phyloP scores from a whole-genome alignment of 2,888 invertebrate species.

The Aproaerema taeniolella region DNA sequence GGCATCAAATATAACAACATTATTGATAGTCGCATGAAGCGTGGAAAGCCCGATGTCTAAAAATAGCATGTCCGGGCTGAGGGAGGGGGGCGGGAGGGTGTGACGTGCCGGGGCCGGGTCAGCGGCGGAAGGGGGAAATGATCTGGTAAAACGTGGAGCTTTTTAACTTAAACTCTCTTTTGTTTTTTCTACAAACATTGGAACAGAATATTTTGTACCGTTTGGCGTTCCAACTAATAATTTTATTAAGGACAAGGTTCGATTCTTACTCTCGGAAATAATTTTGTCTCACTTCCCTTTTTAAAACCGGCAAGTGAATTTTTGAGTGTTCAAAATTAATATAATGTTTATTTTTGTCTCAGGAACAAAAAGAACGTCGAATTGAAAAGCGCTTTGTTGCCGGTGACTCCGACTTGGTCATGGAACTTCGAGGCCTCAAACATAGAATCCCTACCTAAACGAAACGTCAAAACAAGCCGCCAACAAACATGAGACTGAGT shows the following conservation, averaged over 20 bases:
- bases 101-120: slow-evolving; percentile 69
- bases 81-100: slow-evolving; percentile 67
- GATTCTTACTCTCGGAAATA: no score
- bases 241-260: no score
- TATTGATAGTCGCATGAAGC: slow-evolving; percentile 24
- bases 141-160: slow-evolving; percentile 4
- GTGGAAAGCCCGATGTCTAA: slow-evolving; percentile 61
- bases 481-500: slow-evolving; percentile 74
- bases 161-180: slow-evolving; percentile 2
- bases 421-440: slow-evolving; percentile 80
- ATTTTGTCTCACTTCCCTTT: no score
- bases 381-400: slow-evolving; percentile 81
- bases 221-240: no score
- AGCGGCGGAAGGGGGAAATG: slow-evolving; percentile 34
- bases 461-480: slow-evolving; percentile 48
- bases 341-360: slow-evolving; percentile 31
- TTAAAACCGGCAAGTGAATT: no score
- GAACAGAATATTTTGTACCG: no score
- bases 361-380: slow-evolving; percentile 57
- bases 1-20: not conserved
- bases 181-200: no score
- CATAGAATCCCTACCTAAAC: slow-evolving; percentile 77
- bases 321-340: no score
- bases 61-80: slow-evolving; percentile 67
- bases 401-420: slow-evolving; percentile 79